Evolutionary conservation across 1,140 invertebrate species (phyloP).

Genomic region (Diorhabda elongata): DNA sequence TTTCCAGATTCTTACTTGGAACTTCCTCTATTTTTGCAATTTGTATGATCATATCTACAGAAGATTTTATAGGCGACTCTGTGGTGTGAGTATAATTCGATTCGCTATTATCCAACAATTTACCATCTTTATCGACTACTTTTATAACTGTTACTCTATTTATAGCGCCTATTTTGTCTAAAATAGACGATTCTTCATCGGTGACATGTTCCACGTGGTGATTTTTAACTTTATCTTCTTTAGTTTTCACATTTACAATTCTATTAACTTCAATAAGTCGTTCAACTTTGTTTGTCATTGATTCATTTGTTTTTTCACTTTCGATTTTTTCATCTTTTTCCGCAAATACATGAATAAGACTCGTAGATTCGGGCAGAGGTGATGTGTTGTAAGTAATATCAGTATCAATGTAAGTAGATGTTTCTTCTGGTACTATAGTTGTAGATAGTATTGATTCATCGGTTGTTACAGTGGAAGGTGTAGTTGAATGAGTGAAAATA

Average conservation of each 20-base stretch:
- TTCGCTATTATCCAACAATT: not conserved
- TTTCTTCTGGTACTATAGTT: not conserved
- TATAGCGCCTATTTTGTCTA: constrained; percentile 63
- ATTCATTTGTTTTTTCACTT: constrained; percentile 18
- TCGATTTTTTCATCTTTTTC: constrained; percentile 38
- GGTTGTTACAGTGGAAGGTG: not conserved
- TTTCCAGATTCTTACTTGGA: constrained; percentile 9
- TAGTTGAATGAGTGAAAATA: constrained; percentile 13
- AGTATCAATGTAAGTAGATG: constrained; percentile 8
- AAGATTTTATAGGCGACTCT: constrained; percentile 17
- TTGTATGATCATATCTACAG: constrained; percentile 14
- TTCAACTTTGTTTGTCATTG: constrained; percentile 43
- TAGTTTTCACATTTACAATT: constrained; percentile 60
- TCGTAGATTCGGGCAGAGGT: constrained; percentile 32
- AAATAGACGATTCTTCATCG: constrained; percentile 54
- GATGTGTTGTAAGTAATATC: constrained; percentile 47
- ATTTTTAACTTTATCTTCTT: constrained; percentile 52
- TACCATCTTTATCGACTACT: constrained; percentile 49
- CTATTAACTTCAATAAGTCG: constrained; percentile 62
- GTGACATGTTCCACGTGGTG: constrained; percentile 52
- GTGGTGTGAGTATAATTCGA: not conserved
- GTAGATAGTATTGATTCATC: not conserved
- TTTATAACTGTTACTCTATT: constrained; percentile 62
- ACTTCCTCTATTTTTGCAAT: constrained; percentile 24
- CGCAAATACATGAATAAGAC: constrained; percentile 51